These are phyloP conservation scores for Aculops lycopersici DNA, from an alignment of 1,140 invertebrate species.

Conservation along the genomic window DNA sequence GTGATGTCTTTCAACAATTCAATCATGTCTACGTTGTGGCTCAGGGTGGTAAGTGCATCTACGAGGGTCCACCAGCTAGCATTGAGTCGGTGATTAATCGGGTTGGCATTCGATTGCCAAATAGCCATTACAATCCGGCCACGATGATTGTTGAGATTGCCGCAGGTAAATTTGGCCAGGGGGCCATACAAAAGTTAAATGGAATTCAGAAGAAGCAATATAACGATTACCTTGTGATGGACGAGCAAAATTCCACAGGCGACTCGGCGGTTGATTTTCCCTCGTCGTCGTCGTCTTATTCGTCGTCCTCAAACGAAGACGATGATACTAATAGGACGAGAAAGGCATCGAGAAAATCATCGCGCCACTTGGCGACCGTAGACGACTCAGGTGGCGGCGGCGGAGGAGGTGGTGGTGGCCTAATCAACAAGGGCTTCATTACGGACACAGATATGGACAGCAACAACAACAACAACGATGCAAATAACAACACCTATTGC, in stretches of 20 bases:
- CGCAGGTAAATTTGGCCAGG: conserved; percentile 5
- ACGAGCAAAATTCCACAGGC: no score
- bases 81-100: background rate
- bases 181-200: background rate
- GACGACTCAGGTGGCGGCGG: no score
- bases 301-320: no score
- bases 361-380: no score
- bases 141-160: conserved; percentile 9
- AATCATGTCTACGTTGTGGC: conserved; percentile 5
- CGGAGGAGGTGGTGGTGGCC: no score
- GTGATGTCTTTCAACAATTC: conserved; percentile 3
- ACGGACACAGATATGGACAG: background rate
- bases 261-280: no score
- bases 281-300: no score
- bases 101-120: background rate
- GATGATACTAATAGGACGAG: no score
- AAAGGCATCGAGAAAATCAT: background rate
- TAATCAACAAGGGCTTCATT: background rate
- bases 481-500: background rate
- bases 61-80: background rate
- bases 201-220: background rate
- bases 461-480: background rate
- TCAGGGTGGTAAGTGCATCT: conserved; percentile 2
- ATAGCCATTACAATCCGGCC: conserved; percentile 7
- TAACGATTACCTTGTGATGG: no score